Evolutionary conservation across 2,888 invertebrate species (phyloP), one percentile per base, ranked within the genome.

Genomic region (Hirtodrosophila trivittata): DNA sequence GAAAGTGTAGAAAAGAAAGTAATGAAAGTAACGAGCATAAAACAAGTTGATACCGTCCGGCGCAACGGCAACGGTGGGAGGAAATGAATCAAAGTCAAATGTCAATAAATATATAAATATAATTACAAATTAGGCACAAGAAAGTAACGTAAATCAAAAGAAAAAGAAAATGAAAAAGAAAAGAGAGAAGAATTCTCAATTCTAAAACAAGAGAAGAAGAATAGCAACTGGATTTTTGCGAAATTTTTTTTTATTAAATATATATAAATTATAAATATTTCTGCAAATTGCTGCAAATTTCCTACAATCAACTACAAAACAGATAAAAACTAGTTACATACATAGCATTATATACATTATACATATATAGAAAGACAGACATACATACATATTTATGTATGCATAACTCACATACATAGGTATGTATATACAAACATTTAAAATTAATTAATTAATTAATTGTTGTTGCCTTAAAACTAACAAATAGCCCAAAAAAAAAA

Each of bases 291-390:
- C 50, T 70, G 81, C 66, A 56, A 68, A 47, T 65, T 77, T 85
- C 86, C 87, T 85, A 86, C 60, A 83, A 73, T 60, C 73, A 65
- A 73, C 60, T 70, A 75, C 35, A 54, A 63, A 45, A 51, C 46
- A 67, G 41, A 69, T 18, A 38, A 52, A 42, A 64, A 47, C 56
- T 35, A 52, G 37, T 33, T 50, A 64, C 33, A 33, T 51, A 56
- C 39, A 65, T 38, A 49, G 7, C 25, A 39, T 37, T 28, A 6
- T 30, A 12, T 43, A 12, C 28, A 54, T 43, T 7, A n/a, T n/a
- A 12, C 10, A 45, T 41, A n/a, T 14, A 55, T 45, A 13, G n/a
- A 30, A 43, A 32, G 14, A 28, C 25, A 25, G 4, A 28, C 28
- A 39, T 39, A 42, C 37, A 57, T 16, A 50, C 6, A 30, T 12